Evolutionary conservation across 2,888 invertebrate genomes (phyloP).

Genomic region (Bembecia ichneumoniformis): DNA sequence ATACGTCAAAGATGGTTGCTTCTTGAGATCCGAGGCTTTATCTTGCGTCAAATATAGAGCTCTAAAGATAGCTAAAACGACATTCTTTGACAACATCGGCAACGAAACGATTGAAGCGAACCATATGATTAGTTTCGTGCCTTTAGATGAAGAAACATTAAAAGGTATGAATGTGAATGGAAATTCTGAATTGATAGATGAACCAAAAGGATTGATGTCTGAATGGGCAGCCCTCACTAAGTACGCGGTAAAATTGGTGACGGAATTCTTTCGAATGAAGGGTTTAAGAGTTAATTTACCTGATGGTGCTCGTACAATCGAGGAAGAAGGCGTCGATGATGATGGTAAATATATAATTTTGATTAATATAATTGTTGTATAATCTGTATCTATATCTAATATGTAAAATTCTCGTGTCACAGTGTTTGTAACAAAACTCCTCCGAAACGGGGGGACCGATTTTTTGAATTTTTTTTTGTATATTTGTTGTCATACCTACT

Average conservation of each 20-base stretch:
- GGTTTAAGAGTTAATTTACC: slow-evolving; percentile 55
- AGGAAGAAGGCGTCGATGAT: slow-evolving; percentile 34
- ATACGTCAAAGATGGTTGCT: slow-evolving; percentile 58
- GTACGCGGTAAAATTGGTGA: slow-evolving; percentile 52
- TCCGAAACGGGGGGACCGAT: too few species aligned
- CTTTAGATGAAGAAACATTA: slow-evolving; percentile 44
- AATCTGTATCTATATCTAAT: too few species aligned
- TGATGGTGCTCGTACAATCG: slow-evolving; percentile 57
- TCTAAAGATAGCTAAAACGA: slow-evolving; percentile 50
- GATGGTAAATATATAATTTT: slow-evolving; percentile 24
- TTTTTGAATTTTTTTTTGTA: too few species aligned
- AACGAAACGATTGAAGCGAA: slow-evolving; percentile 54
- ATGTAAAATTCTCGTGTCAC: too few species aligned
- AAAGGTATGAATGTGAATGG: slow-evolving; percentile 31
- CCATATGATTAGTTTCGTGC: slow-evolving; percentile 48
- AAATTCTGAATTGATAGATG: slow-evolving; percentile 18
- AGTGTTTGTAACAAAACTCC: too few species aligned
- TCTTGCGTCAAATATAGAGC: slow-evolving; percentile 62
- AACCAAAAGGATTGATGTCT: slow-evolving; percentile 48
- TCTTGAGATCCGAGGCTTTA: slow-evolving; percentile 48
- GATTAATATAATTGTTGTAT: too few species aligned
- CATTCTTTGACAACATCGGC: slow-evolving; percentile 38
- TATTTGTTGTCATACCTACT: too few species aligned
- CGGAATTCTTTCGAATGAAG: slow-evolving; percentile 54
- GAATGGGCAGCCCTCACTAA: slow-evolving; percentile 62